Base-by-base conservation (phyloP, 1,140 invertebrate species). In the Brachionus plicatilis region DNA sequence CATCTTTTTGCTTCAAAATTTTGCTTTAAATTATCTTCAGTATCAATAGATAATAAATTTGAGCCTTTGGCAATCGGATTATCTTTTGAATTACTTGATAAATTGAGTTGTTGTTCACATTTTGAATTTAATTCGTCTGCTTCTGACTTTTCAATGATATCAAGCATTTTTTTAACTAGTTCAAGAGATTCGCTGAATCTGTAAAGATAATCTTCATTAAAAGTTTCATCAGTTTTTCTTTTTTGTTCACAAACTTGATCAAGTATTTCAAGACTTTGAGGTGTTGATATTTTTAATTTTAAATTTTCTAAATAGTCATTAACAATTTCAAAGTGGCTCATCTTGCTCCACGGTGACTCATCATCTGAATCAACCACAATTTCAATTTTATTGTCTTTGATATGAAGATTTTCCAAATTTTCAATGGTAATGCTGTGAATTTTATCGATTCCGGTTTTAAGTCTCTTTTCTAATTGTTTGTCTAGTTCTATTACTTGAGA, bases 161-260 rank as follows among this genome's bases (percentile, higher is more conserved):
- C 37, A 11, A 72, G 20, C 68, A 72, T 45, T 7, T 72, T 17
- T 20, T 43, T 43, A 9, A 72, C 20, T 72, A 43, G 4, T 41
- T 45, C 33, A 43, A 72, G 68, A 5, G 33, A 72, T 43, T 72
- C 68, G 17, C 68, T 72, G 43, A 72, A 72, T 47, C 68, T 41
- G 41, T 72, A 72, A 17, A 72, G 37, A 72, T 72, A 72, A 43
- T 72, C 68, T 41, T 68, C 66, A 41, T 17, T 68, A 68, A 68
- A n/a, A 6, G 12, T n/a, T 33, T 68, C 66, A 68, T 60, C 53
- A 20, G 9, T 2, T 60, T 0, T 9, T 60, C 20, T 17, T 3
- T 6, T 27, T 24, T 60, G 6, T 60, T 60, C 9, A 20, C 2
- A 9, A 60, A 20, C 8, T 9, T 60, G 53, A 60, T 37, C 8